Evolutionary conservation across 2,797 vertebrate species (phyloP), one percentile per base, ranked within the genome.

Genomic region (Anguilla marmorata): DNA sequence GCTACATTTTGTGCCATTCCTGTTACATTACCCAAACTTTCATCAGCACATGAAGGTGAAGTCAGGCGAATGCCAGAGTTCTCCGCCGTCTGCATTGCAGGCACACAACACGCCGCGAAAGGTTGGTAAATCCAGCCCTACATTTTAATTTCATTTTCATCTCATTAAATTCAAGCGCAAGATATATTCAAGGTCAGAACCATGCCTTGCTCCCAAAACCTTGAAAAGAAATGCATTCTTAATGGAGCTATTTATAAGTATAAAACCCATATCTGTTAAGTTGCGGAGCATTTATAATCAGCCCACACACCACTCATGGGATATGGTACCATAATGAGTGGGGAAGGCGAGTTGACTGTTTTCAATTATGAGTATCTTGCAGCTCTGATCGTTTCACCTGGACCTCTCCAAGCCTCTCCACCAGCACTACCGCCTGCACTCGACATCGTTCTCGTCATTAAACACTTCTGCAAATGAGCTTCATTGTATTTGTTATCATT

Each of bases 311-410:
- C 83, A 19, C 74, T 79, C 74, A 41, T 79, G 33, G 74, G 74
- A 79, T 3, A 37, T 45, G 74, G 33, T 5, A 56, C 54, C 54
- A 19, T 56, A 85, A 85, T 85, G 52, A 30, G 27, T 30, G 27
- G 14, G 52, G 16, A 85, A 52, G 50, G 52, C 27, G 19, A 66
- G 84, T 37, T 30, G 21, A 85, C 30, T 85, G 58, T 66, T 37
- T 85, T 85, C 54, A 85, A 85, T 41, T 85, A 60, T 11, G 56
- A 85, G 84, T 16, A 11, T 60, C 84, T 60, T 85, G 84, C 84
- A 16, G 4, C 33, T 37, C 27, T 60, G 54, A 85, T 41, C 11
- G n/a, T 14, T 66, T 85, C 54, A 60, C 84, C 56, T 85, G 58
- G 27, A 41, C 54, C 33, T 66, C 58, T 85, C 56, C 3, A 30